Evolutionary conservation across 2,888 invertebrate species (phyloP), one percentile per base, ranked within the genome.

Genomic region (Drosophila kambysellisi): DNA sequence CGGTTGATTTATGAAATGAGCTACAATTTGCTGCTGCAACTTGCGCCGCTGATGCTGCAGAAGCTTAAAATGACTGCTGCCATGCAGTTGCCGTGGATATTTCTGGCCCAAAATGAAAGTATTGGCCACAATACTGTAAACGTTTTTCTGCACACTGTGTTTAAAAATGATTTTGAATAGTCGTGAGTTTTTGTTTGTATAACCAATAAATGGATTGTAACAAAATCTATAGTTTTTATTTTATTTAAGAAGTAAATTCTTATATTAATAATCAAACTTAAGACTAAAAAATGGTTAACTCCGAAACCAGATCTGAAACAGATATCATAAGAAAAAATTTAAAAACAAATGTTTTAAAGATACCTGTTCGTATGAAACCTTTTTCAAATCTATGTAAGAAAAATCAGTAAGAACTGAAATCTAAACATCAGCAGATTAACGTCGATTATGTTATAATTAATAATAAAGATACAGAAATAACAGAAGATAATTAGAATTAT

Each of bases 11-110:
- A 4, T 0, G 35, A 33, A 37, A 70, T 67, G 41, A 20, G 11
- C 30, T 17, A 6, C 9, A 39, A 20, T 39, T 17, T 48, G n/a
- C 11, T 25, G 4, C 9, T 64, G 8, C 25, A 25, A 30, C 9
- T 63, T 29, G 8, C 35, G 15, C 0, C 30, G 6, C 12, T 56
- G 25, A 9, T 56, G 56, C 20, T 25, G 35, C 37, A 29, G 12
- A 8, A 43, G 9, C 11, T 56, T 4, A 1, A 29, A 1, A 0
- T 41, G 20, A 35, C 33, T 32, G 11, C 12, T 86, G 87, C 68
- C 87, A 15, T 4, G 48, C 54, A 1, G 48, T 82, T 17, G 0
- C 0, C 3, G 83, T 83, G 80, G 69, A 82, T 32, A 15, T 50
- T 46, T 17, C 37, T 85, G 53, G 72, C 52, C 17, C 3, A 7